Evolutionary conservation across 2,797 vertebrate species (phyloP).

Genomic region (Mareca strepera): DNA sequence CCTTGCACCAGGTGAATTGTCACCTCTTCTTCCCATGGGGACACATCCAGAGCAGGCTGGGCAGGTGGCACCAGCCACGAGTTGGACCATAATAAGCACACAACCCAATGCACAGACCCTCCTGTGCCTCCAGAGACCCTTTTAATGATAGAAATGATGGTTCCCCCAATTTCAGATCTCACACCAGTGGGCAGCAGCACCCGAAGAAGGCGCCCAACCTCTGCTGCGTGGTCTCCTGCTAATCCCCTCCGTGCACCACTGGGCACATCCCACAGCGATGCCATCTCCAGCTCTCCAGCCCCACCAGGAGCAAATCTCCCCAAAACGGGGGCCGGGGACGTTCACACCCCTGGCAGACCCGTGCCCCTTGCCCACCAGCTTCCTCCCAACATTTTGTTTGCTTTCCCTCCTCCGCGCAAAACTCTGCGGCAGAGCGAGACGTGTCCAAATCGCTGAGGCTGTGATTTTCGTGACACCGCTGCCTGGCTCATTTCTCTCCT

Average conservation of each 20-base stretch:
- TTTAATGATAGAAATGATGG: background rate
- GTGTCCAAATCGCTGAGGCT: slow-evolving; percentile 58
- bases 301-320: background rate
- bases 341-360: background rate
- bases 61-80: background rate
- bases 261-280: background rate
- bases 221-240: background rate
- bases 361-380: background rate
- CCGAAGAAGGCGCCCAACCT: background rate
- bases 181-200: rapidly evolving
- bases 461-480: slow-evolving; percentile 64
- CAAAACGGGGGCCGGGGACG: background rate
- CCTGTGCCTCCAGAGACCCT: background rate
- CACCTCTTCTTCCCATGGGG: background rate
- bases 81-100: background rate
- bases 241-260: background rate
- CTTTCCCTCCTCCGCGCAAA: background rate
- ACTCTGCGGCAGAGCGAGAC: slow-evolving; percentile 13
- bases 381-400: background rate
- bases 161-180: background rate
- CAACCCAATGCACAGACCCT: background rate
- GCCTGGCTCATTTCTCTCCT: slow-evolving; percentile 72
- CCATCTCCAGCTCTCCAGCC: background rate
- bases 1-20: background rate
- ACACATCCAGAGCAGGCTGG: background rate